Conservation (phyloP, 2,797 vertebrate species). For the Centropyge bicolor region DNA sequence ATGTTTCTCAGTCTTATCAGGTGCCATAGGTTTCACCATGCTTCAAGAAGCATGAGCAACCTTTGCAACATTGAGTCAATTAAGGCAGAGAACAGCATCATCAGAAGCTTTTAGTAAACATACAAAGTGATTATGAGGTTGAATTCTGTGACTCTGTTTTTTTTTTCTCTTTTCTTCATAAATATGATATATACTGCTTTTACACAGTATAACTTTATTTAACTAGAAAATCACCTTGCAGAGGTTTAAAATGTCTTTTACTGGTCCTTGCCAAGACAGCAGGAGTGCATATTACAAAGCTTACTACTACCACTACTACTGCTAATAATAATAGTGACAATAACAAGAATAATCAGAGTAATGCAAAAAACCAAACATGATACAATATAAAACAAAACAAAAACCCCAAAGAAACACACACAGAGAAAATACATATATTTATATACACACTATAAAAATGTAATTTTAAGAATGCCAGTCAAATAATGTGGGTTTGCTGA, state of each 20-base stretch:
- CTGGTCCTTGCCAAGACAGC: slow-evolving; percentile 2
- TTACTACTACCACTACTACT: not conserved
- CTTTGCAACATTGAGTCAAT: not conserved
- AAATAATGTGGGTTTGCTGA: not conserved
- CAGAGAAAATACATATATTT: not conserved
- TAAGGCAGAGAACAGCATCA: not conserved
- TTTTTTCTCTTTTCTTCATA: not conserved
- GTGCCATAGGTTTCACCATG: slow-evolving; percentile 9
- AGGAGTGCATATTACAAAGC: slow-evolving; percentile 17
- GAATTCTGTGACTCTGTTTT: not conserved
- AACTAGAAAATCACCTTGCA: not conserved
- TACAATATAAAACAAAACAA: no score
- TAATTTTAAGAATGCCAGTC: not conserved
- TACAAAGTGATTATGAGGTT: not conserved
- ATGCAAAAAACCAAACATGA: no score
- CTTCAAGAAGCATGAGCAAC: slow-evolving; percentile 19
- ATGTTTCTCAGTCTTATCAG: slow-evolving; percentile 22
- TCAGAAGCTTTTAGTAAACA: not conserved
- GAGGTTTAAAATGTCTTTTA: not conserved
- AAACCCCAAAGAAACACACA: no score
- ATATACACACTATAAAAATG: not conserved
- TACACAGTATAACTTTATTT: not conserved
- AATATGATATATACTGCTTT: not conserved
- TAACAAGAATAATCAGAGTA: not conserved
- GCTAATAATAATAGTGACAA: not conserved